Percentiles rank a stretch among this genome's conserved stretches.
Evolutionary conservation across 2,888 invertebrate species (phyloP).

Genomic region (Lymantria monacha): DNA sequence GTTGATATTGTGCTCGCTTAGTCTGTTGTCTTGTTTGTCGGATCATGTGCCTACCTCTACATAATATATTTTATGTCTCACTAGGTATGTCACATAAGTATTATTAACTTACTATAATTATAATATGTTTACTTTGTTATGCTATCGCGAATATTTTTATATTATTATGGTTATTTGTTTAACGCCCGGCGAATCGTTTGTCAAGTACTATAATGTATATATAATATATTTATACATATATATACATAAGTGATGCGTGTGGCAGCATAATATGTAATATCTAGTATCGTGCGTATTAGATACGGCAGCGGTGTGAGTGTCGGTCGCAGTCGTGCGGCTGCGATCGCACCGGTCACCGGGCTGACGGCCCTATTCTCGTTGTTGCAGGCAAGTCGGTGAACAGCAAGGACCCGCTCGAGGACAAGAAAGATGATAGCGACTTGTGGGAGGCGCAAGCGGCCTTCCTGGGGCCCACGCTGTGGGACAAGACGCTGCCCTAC

Average conservation of each 20-base stretch:
- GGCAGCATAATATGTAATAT: too few relatives aligned
- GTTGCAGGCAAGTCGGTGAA: conserved; percentile 85
- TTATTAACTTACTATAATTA: too few relatives aligned
- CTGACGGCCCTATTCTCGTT: conserved; percentile 64
- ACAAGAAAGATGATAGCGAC: conserved; percentile 91
- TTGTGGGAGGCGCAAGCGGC: conserved; percentile 97
- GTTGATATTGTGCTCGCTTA: too few relatives aligned
- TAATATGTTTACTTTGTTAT: neutral
- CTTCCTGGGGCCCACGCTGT: conserved; percentile 96
- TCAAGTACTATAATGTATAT: too few relatives aligned
- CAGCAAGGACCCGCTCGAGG: conserved; percentile 84
- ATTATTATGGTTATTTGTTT: neutral
- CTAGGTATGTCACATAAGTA: too few relatives aligned
- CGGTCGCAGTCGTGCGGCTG: conserved; percentile 19
- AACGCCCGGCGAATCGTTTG: conserved; percentile 8
- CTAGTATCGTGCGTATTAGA: conserved; percentile 5
- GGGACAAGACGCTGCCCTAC: conserved; percentile 96
- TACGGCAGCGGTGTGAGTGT: conserved; percentile 11
- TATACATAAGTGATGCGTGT: too few relatives aligned
- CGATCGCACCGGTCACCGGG: conserved; percentile 29
- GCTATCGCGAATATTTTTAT: conserved; percentile 12
- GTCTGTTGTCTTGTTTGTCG: too few relatives aligned
- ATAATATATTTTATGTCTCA: too few relatives aligned
- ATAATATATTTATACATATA: too few relatives aligned
- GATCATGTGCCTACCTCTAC: too few relatives aligned